These are phyloP conservation scores for Cosmopolites sordidus DNA, from an alignment of 2,888 invertebrate species.

Conservation along the genomic window DNA sequence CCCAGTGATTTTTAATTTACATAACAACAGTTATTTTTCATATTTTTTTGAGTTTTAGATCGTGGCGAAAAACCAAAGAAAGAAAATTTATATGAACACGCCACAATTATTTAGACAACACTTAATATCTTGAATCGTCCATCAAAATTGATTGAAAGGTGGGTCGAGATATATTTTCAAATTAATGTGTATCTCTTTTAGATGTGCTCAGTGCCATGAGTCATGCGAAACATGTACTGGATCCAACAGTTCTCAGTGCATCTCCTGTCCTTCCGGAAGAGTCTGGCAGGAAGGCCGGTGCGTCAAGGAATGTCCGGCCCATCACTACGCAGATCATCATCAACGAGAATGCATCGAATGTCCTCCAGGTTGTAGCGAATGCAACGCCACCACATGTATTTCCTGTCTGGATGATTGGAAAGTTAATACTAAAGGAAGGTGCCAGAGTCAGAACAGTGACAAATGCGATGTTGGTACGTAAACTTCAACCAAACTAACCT, in stretches of 20 bases:
- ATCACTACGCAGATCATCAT: conserved; percentile 72
- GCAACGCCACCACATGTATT: conserved; percentile 68
- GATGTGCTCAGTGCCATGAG: conserved; percentile 74
- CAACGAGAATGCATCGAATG: conserved; percentile 77
- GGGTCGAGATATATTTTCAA: too few relatives aligned
- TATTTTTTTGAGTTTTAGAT: too few relatives aligned
- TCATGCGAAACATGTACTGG: conserved; percentile 80
- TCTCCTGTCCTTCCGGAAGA: conserved; percentile 70
- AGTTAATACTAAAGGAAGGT: conserved; percentile 70
- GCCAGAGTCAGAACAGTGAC: conserved; percentile 66
- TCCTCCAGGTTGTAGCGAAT: conserved; percentile 72
- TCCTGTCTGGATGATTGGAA: conserved; percentile 72
- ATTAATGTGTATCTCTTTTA: conserved; percentile 38
- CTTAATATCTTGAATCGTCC: too few relatives aligned
- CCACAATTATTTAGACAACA: too few relatives aligned
- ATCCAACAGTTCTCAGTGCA: conserved; percentile 72
- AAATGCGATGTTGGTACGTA: conserved; percentile 61
- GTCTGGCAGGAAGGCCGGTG: conserved; percentile 71
- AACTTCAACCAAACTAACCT: neutral
- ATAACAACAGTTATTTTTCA: too few relatives aligned
- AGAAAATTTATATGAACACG: too few relatives aligned
- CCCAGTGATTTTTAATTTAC: too few relatives aligned
- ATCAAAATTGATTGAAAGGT: too few relatives aligned
- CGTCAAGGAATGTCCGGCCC: conserved; percentile 66
- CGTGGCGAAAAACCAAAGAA: too few relatives aligned